Conservation (phyloP, 2,797 vertebrate genomes). For the Halcyon chelicuti region DNA sequence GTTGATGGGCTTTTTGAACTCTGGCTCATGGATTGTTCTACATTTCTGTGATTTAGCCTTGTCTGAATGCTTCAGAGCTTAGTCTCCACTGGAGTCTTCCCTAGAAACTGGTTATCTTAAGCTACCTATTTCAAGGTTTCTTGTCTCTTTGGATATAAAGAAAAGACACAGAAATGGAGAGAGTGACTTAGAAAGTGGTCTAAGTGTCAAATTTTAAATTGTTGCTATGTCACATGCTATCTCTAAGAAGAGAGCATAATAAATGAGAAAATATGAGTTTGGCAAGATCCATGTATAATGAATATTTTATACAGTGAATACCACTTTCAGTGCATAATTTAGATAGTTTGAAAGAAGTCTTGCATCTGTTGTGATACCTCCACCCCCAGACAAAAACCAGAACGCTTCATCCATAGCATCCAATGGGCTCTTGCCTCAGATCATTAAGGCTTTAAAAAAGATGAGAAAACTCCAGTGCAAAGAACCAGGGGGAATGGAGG, state of each 20-base stretch:
- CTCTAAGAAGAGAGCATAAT: not conserved
- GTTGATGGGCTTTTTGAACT: not conserved
- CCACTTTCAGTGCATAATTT: slow-evolving; percentile 48
- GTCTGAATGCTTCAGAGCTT: not conserved
- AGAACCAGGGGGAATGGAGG: not conserved
- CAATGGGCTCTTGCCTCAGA: not conserved
- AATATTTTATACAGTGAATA: slow-evolving; percentile 30
- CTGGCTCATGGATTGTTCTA: not conserved
- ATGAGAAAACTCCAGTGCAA: not conserved
- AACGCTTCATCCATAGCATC: not conserved
- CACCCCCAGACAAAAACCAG: slow-evolving; percentile 51
- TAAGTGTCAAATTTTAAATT: slow-evolving; percentile 41
- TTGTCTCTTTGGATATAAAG: not conserved
- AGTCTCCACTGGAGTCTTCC: not conserved
- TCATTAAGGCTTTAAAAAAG: not conserved
- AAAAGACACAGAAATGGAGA: not conserved
- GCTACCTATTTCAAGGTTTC: slow-evolving; percentile 6
- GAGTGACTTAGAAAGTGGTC: not conserved
- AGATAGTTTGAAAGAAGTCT: slow-evolving; percentile 45
- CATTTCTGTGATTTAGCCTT: not conserved
- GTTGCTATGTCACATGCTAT: not conserved
- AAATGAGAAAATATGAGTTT: slow-evolving; percentile 8
- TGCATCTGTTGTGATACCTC: slow-evolving; percentile 47
- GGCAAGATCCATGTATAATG: slow-evolving; percentile 41
- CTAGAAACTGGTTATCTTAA: not conserved